phyloP scores from a whole-genome alignment of 2,888 invertebrate species.

The Rhimphoctona megacephalus region DNA sequence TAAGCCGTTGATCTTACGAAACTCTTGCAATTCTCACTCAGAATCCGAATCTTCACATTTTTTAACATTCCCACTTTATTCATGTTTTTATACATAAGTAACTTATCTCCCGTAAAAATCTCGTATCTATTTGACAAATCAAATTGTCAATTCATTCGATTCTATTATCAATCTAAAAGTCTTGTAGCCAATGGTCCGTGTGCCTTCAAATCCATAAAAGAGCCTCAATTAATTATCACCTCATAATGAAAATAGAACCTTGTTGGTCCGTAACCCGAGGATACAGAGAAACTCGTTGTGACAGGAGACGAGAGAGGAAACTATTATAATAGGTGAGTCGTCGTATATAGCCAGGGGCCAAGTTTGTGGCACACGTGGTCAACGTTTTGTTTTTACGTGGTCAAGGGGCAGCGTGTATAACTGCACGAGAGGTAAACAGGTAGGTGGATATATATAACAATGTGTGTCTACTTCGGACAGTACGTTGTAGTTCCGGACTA shows the following conservation, averaged over 20 bases:
- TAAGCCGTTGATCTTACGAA: conserved; percentile 38
- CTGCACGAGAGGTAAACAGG: conserved; percentile 61
- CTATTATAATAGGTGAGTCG: conserved; percentile 66
- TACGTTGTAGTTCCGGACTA: conserved; percentile 24
- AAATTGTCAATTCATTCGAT: not conserved
- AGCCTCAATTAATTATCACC: conserved; percentile 53
- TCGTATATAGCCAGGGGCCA: conserved; percentile 53
- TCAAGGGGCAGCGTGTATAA: conserved; percentile 59
- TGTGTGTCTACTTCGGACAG: conserved; percentile 36
- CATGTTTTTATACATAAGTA: not conserved
- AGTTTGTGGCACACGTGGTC: conserved; percentile 53
- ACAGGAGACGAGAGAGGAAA: conserved; percentile 43
- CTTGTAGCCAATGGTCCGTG: not conserved
- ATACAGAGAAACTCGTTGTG: conserved; percentile 40
- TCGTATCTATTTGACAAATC: not conserved
- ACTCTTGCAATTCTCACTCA: conserved; percentile 1
- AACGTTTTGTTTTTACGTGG: conserved; percentile 67
- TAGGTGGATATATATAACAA: conserved; percentile 44
- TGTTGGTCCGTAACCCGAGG: conserved; percentile 16
- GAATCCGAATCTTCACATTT: not conserved
- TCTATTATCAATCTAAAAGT: conserved; percentile 1
- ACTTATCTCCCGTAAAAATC: not conserved
- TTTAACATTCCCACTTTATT: not conserved
- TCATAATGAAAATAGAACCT: conserved; percentile 37
- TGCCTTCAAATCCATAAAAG: conserved; percentile 2